Percentiles rank a stretch among this genome's conserved stretches.
Evolutionary conservation across 1,140 invertebrate genomes (phyloP).

Genomic region (Cherax quadricarinatus): DNA sequence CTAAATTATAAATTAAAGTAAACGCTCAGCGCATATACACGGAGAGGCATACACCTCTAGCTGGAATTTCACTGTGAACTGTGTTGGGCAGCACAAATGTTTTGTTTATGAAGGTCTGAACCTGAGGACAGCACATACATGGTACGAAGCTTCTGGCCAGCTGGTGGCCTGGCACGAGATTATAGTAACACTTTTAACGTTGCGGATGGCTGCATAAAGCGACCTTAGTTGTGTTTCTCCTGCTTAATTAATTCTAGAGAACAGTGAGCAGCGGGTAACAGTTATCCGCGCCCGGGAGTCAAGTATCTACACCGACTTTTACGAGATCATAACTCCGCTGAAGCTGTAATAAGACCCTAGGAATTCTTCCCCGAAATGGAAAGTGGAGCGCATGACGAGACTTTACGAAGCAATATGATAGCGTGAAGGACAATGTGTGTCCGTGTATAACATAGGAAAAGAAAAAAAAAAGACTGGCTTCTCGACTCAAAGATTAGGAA

Average conservation of each 20-base stretch:
- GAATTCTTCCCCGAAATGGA: slow-evolving; percentile 10
- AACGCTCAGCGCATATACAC: too few relatives aligned
- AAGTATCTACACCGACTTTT: background rate
- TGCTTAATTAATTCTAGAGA: background rate
- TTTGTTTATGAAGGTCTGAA: too few relatives aligned
- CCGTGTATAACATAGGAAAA: background rate
- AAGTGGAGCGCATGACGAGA: background rate
- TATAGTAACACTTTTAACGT: too few relatives aligned
- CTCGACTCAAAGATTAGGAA: background rate
- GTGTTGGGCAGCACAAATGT: too few relatives aligned
- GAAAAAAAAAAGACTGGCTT: background rate
- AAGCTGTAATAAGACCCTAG: slow-evolving; percentile 1
- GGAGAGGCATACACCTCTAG: too few relatives aligned
- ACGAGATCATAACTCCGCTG: background rate
- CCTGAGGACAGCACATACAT: too few relatives aligned
- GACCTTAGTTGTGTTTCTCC: background rate
- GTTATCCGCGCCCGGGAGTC: background rate
- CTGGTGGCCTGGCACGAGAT: too few relatives aligned
- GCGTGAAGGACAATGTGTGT: background rate
- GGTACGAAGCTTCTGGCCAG: too few relatives aligned
- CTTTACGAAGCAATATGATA: slow-evolving; percentile 19
- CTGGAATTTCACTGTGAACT: too few relatives aligned
- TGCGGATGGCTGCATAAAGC: too few relatives aligned
- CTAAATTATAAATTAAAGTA: too few relatives aligned
- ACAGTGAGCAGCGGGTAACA: background rate